Evolutionary conservation across 2,888 invertebrate species (phyloP).

Genomic region (Charanyca ferruginea): DNA sequence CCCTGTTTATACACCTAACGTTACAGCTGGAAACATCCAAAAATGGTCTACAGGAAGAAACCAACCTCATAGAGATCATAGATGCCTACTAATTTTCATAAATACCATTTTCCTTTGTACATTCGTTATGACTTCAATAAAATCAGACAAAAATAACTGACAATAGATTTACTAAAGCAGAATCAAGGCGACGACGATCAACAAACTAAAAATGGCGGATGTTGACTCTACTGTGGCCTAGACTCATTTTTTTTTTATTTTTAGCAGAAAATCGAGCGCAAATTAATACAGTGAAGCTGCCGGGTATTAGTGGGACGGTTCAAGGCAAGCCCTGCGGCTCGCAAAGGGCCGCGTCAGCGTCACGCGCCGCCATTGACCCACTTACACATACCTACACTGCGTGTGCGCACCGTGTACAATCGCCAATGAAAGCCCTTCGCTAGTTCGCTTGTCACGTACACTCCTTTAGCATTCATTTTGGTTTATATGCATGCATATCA

Average conservation of each 20-base stretch:
- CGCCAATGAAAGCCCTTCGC: slow-evolving; percentile 82
- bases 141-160: slow-evolving; percentile 18
- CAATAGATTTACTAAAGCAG: slow-evolving; percentile 15
- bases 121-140: background rate
- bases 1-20: slow-evolving; percentile 22
- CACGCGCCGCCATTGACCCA: slow-evolving; percentile 90
- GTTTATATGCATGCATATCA: background rate
- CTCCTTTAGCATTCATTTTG: slow-evolving; percentile 37
- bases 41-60: slow-evolving; percentile 11
- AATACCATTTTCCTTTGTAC: slow-evolving; percentile 5
- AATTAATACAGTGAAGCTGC: slow-evolving; percentile 83
- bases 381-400: slow-evolving; percentile 82
- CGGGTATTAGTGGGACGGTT: slow-evolving; percentile 82
- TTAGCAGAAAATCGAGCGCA: slow-evolving; percentile 84
- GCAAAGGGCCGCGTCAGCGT: slow-evolving; percentile 89
- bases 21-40: slow-evolving; percentile 22
- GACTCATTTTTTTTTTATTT: slow-evolving; percentile 72
- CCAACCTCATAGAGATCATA: background rate
- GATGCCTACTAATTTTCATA: background rate
- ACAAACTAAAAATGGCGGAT: slow-evolving; percentile 45
- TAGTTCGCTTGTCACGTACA: slow-evolving; percentile 78
- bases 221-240: slow-evolving; percentile 56
- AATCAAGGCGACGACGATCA: slow-evolving; percentile 33
- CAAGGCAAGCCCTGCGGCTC: slow-evolving; percentile 87
- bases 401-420: slow-evolving; percentile 85